Base-by-base conservation (phyloP, 2,113 vertebrate genomes). In the Chaenogobius annularis region DNA sequence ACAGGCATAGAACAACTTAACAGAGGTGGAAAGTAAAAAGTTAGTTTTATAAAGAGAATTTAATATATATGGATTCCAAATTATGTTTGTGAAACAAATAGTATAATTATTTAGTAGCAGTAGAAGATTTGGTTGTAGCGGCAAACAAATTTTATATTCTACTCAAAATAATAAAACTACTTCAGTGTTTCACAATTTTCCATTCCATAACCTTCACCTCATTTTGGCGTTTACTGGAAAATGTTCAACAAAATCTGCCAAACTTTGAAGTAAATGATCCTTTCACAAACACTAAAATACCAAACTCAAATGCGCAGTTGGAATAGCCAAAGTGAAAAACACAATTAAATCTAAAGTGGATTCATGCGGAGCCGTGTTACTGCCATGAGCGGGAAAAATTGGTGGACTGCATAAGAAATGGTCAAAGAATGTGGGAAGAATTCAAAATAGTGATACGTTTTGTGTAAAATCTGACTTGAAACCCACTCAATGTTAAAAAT, bases 131-230 rank as follows among this genome's bases (percentile, higher is more conserved):
- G 48, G 15, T 12, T 19, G 48, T 52, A 19, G 17, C 11, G 26
- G 26, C 26, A 31, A 31, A 31, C 26, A 2, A 4, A 31, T 31
- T 2, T 31, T 31, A 31, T 31, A 31, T 31, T 31, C 26, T 31
- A 31, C 26, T 31, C 26, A 1, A 31, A 31, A 31, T 31, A 68
- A 70, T 77, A 76, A 80, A 70, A 77, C 70, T 56, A 50, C 69
- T 74, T 70, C 31, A 62, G 69, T 44, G 58, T 70, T 78, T 77
- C 59, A 65, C 69, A 72, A 61, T 88, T 88, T 89, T 88, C 85
- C 81, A 77, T 71, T 48, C 79, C 43, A 52, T 69, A 80, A 82
- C 72, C 14, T 61, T 47, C 71, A 68, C 56, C 52, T 47, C 20
- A 22, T 44, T 68, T 50, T 75, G 37, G 73, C 22, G 68, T 78